Evolutionary conservation across 1,140 invertebrate genomes (phyloP).

Genomic region (Cepaea nemoralis): DNA sequence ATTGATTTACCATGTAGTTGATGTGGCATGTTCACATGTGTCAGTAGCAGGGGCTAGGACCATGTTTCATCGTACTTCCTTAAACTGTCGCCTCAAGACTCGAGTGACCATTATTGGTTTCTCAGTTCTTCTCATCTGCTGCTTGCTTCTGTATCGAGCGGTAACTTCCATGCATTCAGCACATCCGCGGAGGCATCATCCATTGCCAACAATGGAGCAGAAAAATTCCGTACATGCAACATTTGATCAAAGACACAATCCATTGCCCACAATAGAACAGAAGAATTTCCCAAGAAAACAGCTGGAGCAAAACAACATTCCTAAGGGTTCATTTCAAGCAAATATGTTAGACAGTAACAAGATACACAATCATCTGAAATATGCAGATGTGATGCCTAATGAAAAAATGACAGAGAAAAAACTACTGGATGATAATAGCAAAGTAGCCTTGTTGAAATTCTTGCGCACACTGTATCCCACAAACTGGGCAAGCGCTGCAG

Average conservation of each 20-base stretch:
- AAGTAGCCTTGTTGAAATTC: slow-evolving; percentile 11
- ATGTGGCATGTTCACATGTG: background rate
- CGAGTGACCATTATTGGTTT: slow-evolving; percentile 6
- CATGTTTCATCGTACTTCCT: background rate
- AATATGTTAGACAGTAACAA: background rate
- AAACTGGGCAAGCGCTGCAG: slow-evolving; percentile 49
- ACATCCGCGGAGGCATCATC: background rate
- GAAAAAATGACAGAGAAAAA: slow-evolving; percentile 11
- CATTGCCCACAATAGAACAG: background rate
- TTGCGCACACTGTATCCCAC: slow-evolving; percentile 42
- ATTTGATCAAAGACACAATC: background rate
- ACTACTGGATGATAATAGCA: background rate
- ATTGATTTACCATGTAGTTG: too few relatives aligned
- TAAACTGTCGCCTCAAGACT: slow-evolving; percentile 18
- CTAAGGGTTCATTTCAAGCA: background rate
- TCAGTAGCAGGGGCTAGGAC: background rate
- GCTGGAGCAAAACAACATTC: background rate
- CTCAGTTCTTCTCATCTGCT: background rate
- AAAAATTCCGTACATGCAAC: background rate
- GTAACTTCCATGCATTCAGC: background rate
- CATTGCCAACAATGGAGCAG: background rate
- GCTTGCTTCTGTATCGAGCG: slow-evolving; percentile 7
- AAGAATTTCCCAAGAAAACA: background rate
- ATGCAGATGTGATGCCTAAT: background rate
- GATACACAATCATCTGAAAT: background rate